Conservation (phyloP, 2,888 invertebrate genomes). For the Gymnosoma rotundatum region DNA sequence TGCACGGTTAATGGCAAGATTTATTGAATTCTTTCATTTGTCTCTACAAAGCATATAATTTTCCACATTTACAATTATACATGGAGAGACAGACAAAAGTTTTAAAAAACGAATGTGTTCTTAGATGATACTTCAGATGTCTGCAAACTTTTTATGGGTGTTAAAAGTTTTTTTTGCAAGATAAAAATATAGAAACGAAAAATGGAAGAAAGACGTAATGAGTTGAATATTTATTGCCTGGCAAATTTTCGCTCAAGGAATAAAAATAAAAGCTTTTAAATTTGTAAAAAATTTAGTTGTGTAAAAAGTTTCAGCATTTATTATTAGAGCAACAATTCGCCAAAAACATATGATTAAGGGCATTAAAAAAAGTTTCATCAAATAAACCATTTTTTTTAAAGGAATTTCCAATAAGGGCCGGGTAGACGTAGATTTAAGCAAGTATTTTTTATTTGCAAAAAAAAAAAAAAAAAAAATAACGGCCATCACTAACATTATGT, state of each 20-base stretch:
- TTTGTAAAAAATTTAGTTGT: neutral
- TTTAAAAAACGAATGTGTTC: conserved; percentile 42
- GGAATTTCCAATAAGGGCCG: no score
- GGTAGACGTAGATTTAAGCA: no score
- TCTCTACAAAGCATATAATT: conserved; percentile 39
- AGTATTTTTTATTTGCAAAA: no score
- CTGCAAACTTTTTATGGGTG: conserved; percentile 63
- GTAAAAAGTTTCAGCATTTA: neutral
- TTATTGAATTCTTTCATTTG: conserved; percentile 63
- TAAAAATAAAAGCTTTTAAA: no score
- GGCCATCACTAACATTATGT: no score
- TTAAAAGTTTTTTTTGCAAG: conserved; percentile 26
- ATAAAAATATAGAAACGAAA: neutral
- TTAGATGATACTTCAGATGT: conserved; percentile 58
- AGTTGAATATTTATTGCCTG: neutral
- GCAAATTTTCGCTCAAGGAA: no score
- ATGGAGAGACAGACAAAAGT: conserved; percentile 22
- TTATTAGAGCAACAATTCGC: neutral
- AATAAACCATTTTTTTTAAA: no score
- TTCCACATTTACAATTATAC: neutral
- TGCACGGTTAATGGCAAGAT: conserved; percentile 62
- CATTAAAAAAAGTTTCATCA: no score
- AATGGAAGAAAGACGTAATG: no score
- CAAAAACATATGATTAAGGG: neutral
- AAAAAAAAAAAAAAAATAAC: no score